These are phyloP conservation scores for Oceanites oceanicus DNA, from an alignment of 2,113 vertebrate species.

Conservation along the genomic window DNA sequence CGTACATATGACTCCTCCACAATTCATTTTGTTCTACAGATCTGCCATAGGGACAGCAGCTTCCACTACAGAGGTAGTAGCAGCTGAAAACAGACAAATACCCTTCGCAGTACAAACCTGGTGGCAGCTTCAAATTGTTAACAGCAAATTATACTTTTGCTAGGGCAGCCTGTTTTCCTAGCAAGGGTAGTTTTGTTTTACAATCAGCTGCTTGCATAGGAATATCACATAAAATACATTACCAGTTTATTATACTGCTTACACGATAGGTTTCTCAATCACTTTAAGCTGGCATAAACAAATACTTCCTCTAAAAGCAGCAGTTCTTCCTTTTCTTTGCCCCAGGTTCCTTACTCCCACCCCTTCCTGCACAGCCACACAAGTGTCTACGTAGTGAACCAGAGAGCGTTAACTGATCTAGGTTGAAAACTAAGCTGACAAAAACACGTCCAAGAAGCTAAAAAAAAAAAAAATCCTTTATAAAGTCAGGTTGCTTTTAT, in stretches of 20 bases:
- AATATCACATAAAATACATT: background rate
- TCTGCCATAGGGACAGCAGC: background rate
- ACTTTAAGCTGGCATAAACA: background rate
- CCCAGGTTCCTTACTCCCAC: conserved; percentile 1
- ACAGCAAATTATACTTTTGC: background rate
- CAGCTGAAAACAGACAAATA: background rate
- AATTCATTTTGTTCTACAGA: background rate
- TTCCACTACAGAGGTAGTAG: background rate
- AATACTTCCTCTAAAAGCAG: conserved; percentile 12
- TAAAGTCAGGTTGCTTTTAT: background rate
- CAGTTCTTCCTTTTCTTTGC: conserved; percentile 5
- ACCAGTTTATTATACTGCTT: background rate
- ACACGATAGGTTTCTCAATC: background rate
- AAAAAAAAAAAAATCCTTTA: background rate
- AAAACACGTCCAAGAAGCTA: background rate
- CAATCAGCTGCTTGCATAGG: background rate
- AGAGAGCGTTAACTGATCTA: background rate
- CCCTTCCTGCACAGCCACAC: background rate
- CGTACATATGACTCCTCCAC: background rate
- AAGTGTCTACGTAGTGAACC: background rate
- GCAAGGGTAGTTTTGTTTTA: background rate
- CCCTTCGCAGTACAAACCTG: background rate
- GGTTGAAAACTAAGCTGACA: background rate
- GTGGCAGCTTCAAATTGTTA: background rate
- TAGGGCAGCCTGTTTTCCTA: background rate